Evolutionary conservation across 2,888 invertebrate genomes (phyloP).

Genomic region (Eilema depressum): DNA sequence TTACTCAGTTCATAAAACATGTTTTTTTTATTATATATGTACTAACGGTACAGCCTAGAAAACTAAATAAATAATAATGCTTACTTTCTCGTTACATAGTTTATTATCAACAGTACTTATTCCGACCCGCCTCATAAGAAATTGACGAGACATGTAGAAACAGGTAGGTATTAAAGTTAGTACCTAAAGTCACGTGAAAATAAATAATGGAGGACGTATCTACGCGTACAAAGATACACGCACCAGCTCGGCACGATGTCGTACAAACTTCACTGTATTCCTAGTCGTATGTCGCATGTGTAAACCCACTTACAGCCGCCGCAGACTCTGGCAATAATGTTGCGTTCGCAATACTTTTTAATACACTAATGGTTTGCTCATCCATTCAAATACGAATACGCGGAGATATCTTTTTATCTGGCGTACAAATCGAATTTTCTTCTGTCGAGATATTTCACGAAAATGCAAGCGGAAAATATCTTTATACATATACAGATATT

Average conservation of each 20-base stretch:
- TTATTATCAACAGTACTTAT: slow-evolving; percentile 12
- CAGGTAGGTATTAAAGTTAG: slow-evolving; percentile 40
- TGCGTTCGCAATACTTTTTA: slow-evolving; percentile 58
- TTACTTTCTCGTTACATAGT: slow-evolving; percentile 1
- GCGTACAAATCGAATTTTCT: slow-evolving; percentile 68
- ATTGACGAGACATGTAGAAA: slow-evolving; percentile 32
- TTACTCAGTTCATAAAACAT: neutral
- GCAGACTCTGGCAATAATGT: slow-evolving; percentile 46
- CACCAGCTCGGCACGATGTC: slow-evolving; percentile 22
- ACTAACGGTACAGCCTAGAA: neutral
- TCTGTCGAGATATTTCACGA: slow-evolving; percentile 66
- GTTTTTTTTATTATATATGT: neutral
- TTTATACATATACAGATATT: slow-evolving; percentile 71
- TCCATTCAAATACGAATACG: slow-evolving; percentile 54
- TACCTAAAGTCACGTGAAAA: slow-evolving; percentile 42
- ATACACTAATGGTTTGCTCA: slow-evolving; percentile 64
- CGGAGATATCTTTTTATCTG: slow-evolving; percentile 61
- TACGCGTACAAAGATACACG: slow-evolving; percentile 35
- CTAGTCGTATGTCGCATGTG: slow-evolving; percentile 40
- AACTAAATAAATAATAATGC: neutral
- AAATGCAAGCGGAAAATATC: slow-evolving; percentile 68
- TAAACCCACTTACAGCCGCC: slow-evolving; percentile 30
- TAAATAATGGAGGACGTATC: slow-evolving; percentile 41
- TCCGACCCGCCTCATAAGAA: slow-evolving; percentile 30
- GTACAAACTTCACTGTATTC: slow-evolving; percentile 31